Base-by-base conservation (phyloP, 2,888 invertebrate genomes). In the Chouioia cunea region DNA sequence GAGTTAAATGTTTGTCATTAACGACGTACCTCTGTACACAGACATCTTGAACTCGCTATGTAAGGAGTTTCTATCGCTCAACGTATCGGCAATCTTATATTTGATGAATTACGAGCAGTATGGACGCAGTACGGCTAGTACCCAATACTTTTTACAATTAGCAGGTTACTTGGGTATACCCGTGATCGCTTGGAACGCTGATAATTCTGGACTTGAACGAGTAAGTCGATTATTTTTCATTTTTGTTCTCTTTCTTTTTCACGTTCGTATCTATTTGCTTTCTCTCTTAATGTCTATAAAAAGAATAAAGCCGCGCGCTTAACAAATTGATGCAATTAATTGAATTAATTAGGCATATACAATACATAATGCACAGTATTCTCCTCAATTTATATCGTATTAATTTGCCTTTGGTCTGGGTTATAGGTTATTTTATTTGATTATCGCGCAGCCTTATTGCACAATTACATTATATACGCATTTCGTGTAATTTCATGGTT, bases 161-260 rank as follows among this genome's bases (percentile, higher is more conserved):
- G 95, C 96, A 77, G 96, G 95, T 70, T 97, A 97, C 87, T 89
- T 97, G 79, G 97, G 97, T 77, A 96, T 97, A 83, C 97, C 97
- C 79, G 96, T 97, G 64, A 96, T 97, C 79, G 96, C 96, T 10
- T 98, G 97, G 97, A 97, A 97, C 87, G 97, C 97, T 10, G 97
- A 98, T 86, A 97, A 97, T 87, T 96, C 97, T 50, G 97, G 97
- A 48, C 89, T 97, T 71, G 91, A 89, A 78, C 85, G 88, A 78
- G 85, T 84, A 74, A 80, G 82, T 77, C 36, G 4, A 1, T n/a
- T 20, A 8, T 20, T 15, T 22, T 14, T 46, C 20, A 22, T 14
- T 57, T 23, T 47, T 47, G 4, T 22, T 63, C 27, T 44, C 16
- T 14, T 20, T 56, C 56, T 56, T 27, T 20, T 12, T 16, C 8